Base-by-base conservation (phyloP, 2,888 invertebrate species). In the Drosophila suboccidentalis region DNA sequence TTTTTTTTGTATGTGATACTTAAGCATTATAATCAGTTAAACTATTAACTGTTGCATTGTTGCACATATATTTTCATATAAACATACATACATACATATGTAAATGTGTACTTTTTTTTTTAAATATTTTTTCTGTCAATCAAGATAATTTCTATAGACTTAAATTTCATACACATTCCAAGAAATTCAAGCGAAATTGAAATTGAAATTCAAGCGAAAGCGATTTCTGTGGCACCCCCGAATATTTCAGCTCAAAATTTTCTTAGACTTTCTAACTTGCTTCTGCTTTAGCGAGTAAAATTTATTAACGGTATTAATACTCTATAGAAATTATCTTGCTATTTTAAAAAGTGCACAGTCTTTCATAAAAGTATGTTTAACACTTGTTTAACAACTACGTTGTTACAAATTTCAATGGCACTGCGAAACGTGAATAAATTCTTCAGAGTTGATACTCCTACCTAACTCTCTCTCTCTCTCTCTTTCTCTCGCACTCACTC, bases 361-460 rank as follows among this genome's bases (percentile, higher is more conserved):
- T 8, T 9, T 22, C 13, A 26, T 9, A 26, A 13, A 58, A 38
- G 46, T 47, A 22, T 57, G 19, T 13, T 15, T 19, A 43, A 5
- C 10, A 43, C 32, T 47, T 34, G 44, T 29, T 54, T 43, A 36
- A 44, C 26, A 54, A 46, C 36, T 62, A 34, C 61, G 57, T 55
- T 62, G 46, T 46, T 29, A 62, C 38, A 46, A 47, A 36, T 62
- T 62, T 55, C 44, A 55, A 43, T 43, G 53, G 51, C 19, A 32
- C 41, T 32, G 43, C 32, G 43, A 43, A 39, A 29, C 29, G 29
- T 11, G n/a, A 41, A 36, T 41, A 29, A 38, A 71, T 39, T 51
- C 22, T 41, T 51, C 29, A 57, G 65, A 65, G 51, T 51, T 73
- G 41, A 51, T 46, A 57, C 55, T 65, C 50, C 43, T 43, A 71